Conservation (phyloP, 2,888 invertebrate species). For the Omphaloscelis lunosa region DNA sequence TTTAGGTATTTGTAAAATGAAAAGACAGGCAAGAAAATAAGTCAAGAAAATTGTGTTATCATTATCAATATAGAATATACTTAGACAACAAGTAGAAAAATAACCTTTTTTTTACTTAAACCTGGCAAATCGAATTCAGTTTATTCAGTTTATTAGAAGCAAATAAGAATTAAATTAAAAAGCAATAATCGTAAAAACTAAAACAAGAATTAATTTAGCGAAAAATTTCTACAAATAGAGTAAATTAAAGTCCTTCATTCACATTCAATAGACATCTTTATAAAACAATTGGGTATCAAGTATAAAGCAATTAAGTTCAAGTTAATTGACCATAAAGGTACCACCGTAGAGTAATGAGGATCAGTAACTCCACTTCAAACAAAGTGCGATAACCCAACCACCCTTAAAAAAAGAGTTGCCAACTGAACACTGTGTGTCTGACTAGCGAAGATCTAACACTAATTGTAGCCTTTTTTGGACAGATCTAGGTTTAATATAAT, state of each 20-base stretch:
- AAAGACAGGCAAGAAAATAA: background rate
- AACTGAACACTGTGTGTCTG: background rate
- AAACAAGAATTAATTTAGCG: constrained; percentile 6
- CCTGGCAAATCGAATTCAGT: background rate
- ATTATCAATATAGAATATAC: too few relatives aligned
- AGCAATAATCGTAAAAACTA: constrained; percentile 16
- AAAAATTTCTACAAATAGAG: constrained; percentile 35
- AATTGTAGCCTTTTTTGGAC: background rate
- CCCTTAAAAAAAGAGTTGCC: too few relatives aligned
- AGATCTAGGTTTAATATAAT: background rate
- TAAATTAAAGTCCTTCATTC: constrained; percentile 44
- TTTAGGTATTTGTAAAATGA: background rate
- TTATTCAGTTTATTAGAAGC: background rate
- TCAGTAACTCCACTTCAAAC: constrained; percentile 29
- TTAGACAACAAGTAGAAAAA: background rate
- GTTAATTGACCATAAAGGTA: constrained; percentile 62
- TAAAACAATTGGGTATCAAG: constrained; percentile 64
- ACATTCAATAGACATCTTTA: constrained; percentile 59
- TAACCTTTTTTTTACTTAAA: background rate
- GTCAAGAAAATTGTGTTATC: background rate
- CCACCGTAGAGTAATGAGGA: background rate
- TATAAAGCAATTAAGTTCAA: constrained; percentile 65
- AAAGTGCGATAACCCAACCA: background rate
- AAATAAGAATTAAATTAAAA: background rate
- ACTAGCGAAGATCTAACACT: rapidly evolving